Base-by-base conservation (phyloP, 2,797 vertebrate species). In the Rhadinocentrus ornatus region DNA sequence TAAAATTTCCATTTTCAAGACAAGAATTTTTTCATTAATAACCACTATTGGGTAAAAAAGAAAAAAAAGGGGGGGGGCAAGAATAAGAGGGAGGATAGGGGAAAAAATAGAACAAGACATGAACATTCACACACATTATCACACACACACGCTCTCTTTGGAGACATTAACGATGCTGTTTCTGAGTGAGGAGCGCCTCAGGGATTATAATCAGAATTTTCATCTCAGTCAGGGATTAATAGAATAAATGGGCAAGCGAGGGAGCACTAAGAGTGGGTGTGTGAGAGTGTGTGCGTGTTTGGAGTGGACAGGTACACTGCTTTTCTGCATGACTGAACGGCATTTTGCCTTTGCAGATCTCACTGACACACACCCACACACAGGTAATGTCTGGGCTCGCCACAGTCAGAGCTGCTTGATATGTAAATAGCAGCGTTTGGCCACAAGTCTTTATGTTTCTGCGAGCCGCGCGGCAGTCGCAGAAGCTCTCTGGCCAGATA, bases 161-260 rank as follows among this genome's bases (percentile, higher is more conserved):
- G 78, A 89, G 87, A 87, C 88, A 88, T 89, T 85, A 90, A 81
- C 59, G 54, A 89, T 90, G 88, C 87, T 86, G 87, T 85, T 88
- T 91, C 79, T 90, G 88, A 92, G 89, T 85, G 83, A 88, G 86
- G 72, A 73, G 78, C 56, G 84, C 85, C 91, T 87, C 75, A 61
- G 82, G 90, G 90, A 92, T 90, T 91, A 91, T 91, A 87, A 91
- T 92, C 90, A 86, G 78, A 91, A 88, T 91, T 89, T 90, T 91
- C 85, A 91, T 91, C 89, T 91, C 88, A 88, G 85, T 91, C 76
- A 90, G 85, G 87, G 90, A 92, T 91, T 92, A 89, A 89, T 89
- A 91, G 88, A 90, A 90, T 88, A 91, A 92, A 91, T 87, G 85
- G 85, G 78, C 75, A 62, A 79, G 78, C 80, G 77, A 89, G 76